These are phyloP conservation scores for Drosophila limbata DNA, from an alignment of 2,888 invertebrate species.

Conservation along the genomic window DNA sequence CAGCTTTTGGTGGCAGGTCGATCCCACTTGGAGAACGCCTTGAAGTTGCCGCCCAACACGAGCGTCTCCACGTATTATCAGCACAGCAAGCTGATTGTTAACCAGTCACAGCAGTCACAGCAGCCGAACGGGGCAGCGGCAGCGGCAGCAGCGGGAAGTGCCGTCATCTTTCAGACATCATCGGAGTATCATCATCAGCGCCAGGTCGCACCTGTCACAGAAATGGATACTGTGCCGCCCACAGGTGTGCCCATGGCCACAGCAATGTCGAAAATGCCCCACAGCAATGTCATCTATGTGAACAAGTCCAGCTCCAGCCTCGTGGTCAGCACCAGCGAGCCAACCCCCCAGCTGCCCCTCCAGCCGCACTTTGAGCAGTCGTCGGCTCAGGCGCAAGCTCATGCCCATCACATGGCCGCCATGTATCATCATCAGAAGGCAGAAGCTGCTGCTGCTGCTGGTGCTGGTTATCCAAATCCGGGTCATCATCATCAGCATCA, in stretches of 20 bases:
- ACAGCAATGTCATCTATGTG: conserved; percentile 84
- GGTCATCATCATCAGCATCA: conserved; percentile 43
- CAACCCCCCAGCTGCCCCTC: conserved; percentile 25
- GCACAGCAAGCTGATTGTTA: conserved; percentile 77
- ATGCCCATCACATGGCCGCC: conserved; percentile 60
- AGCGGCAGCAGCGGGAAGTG: conserved; percentile 19
- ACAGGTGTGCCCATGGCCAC: conserved; percentile 76
- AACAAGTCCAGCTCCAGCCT: conserved; percentile 72
- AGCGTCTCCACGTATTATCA: conserved; percentile 84
- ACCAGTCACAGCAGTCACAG: conserved; percentile 41
- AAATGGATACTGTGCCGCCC: conserved; percentile 82
- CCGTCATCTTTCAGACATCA: conserved; percentile 51
- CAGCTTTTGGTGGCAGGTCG: conserved; percentile 75
- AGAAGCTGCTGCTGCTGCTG: conserved; percentile 35
- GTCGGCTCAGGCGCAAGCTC: conserved; percentile 12
- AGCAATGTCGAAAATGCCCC: conserved; percentile 76
- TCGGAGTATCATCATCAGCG: conserved; percentile 49
- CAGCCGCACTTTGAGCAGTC: conserved; percentile 43
- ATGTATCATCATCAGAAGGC: conserved; percentile 41
- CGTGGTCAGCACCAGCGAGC: conserved; percentile 54
- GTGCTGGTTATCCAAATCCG: conserved; percentile 35
- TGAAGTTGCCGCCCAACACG: conserved; percentile 84
- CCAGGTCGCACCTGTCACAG: conserved; percentile 81
- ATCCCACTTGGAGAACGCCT: conserved; percentile 83
- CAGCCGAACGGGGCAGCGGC: conserved; percentile 22